These are phyloP conservation scores for Pempheris klunzingeri DNA, from an alignment of 2,797 vertebrate species.

Conservation along the genomic window DNA sequence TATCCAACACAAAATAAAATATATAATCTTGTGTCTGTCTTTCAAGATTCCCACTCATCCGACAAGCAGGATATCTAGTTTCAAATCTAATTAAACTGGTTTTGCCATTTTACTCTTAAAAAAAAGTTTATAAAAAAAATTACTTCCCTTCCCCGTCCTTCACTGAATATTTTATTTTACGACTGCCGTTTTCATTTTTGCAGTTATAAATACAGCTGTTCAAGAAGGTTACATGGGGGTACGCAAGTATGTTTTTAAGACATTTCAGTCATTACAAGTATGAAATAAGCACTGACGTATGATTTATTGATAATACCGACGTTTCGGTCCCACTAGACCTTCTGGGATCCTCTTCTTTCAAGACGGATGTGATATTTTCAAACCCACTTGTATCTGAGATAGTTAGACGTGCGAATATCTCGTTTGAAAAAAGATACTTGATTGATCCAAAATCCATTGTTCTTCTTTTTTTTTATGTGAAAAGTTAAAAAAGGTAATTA, in stretches of 20 bases:
- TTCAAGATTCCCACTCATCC: neutral
- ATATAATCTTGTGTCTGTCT: too few relatives aligned
- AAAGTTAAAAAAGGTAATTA: neutral
- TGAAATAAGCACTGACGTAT: neutral
- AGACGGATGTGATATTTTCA: too few relatives aligned
- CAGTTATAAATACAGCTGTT: neutral
- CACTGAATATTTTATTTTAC: neutral
- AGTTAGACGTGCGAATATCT: too few relatives aligned
- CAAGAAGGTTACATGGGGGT: neutral
- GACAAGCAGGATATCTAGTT: neutral
- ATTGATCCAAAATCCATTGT: too few relatives aligned
- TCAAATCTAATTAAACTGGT: neutral
- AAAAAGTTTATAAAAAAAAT: neutral
- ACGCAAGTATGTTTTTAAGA: neutral
- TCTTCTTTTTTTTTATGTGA: neutral
- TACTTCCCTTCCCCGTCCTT: neutral
- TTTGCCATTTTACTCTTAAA: neutral
- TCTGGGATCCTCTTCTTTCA: too few relatives aligned
- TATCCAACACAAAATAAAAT: neutral
- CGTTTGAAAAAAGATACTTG: too few relatives aligned
- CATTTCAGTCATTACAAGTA: neutral
- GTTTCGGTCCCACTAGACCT: too few relatives aligned
- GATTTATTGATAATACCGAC: too few relatives aligned
- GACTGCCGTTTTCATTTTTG: neutral
- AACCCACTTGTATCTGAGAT: too few relatives aligned